Base-by-base conservation (phyloP, 2,888 invertebrate species). In the Protonemura montana region DNA sequence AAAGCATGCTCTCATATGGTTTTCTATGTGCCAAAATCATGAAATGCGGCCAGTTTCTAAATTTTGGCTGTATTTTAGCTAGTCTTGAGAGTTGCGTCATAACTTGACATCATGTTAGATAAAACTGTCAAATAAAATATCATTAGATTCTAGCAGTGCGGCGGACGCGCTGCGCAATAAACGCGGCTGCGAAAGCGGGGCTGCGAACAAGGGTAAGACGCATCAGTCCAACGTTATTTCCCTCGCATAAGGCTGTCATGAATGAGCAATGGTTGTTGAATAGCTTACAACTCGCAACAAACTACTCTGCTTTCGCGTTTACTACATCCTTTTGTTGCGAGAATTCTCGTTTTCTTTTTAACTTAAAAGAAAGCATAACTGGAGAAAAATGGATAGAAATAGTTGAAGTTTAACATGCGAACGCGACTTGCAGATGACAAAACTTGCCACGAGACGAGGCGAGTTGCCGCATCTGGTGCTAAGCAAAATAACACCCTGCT, bases 211-310 rank as follows among this genome's bases (percentile, higher is more conserved):
- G 59, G 6, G n/a, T 21, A 59, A 59, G 59, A 59, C 3, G 59
- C 59, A 84, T 84, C 84, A 84, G 42, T 76, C 59, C 28, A 27
- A 59, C 42, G 59, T 76, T 84, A 84, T 84, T 84, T 76, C 21
- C 27, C 28, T 29, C 59, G 84, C n/a, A n/a, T 84, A 84, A n/a
- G 76, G 76, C 86, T 86, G 86, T 86, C 86, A 82, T 5, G 83
- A 86, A 76, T 86, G 86, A 86, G 86, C 82, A 86, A 86, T 86
- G 82, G 86, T 30, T 82, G 76, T 83, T 76, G 86, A 86, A 86
- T 86, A 82, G 86, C 28, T 76, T 28, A 59, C 59, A 21, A 59
- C 84, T 84, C 59, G 59, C 42, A 84, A 76, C 84, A 76, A 84
- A 84, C 84, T 84, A 84, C 84, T 76, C 84, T 76, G 59, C 76